Base-by-base conservation (phyloP, 2,888 invertebrate genomes). In the Synanthedon vespiformis region DNA sequence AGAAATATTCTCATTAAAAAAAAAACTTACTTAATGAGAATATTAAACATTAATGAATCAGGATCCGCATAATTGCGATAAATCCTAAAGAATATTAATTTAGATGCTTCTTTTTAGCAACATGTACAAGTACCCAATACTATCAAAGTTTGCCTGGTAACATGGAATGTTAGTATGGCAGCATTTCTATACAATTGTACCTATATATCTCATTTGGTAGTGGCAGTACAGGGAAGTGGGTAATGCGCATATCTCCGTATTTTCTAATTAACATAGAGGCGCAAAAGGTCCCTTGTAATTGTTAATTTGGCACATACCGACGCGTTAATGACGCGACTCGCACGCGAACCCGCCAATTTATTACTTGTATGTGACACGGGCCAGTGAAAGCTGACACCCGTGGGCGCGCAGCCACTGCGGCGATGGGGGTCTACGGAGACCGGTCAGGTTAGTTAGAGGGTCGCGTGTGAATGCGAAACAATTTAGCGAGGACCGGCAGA, bases 241-340 rank as follows among this genome's bases (percentile, higher is more conserved):
- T 60, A 61, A 58, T 54, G 57, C 53, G 58, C 56, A 58, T 62
- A 59, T 64, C 64, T 65, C 65, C 71, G 75, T 73, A 78, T 77
- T 79, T 74, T 72, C 83, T 80, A 82, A 84, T 83, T 82, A 84
- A 75, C 81, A 74, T 74, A 77, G 70, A 75, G 69, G 74, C 74
- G 74, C 74, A 68, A 69, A 22, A 73, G 74, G 72, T 68, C 70
- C 68, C 65, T 66, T 67, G 72, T 84, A 84, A 84, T 84, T 84
- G 84, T 83, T 83, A 83, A 84, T 41, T 16, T 73, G 73, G 70
- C 77, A 78, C 78, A 80, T 81, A 80, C 80, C 73, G 65, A 67
- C 69, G 64, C 69, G 70, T 77, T 82, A 83, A 84, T 84, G 84
- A 82, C 70, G 79, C 80, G 80, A 73, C 67, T 65, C 72, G 68